phyloP scores from a whole-genome alignment of 1,140 invertebrate species.

The Ceratina japonica region DNA sequence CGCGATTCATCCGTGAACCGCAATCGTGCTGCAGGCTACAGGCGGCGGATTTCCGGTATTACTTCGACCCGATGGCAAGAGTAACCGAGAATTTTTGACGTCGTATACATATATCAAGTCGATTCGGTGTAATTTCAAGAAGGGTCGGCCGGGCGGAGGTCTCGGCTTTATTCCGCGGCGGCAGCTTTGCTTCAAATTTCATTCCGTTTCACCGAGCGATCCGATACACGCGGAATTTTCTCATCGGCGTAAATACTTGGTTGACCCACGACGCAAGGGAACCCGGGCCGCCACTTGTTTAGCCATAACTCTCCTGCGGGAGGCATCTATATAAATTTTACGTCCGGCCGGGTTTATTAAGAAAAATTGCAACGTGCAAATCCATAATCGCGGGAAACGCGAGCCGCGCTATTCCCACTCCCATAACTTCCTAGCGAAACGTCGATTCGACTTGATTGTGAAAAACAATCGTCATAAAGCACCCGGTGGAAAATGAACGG shows the following conservation, averaged over 20 bases:
- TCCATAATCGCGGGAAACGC: conserved; percentile 29
- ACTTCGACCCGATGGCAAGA: conserved; percentile 24
- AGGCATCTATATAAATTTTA: conserved; percentile 48
- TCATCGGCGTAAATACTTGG: conserved; percentile 64
- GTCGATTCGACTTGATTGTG: conserved; percentile 4
- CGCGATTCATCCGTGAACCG: conserved; percentile 1
- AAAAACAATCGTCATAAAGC: conserved; percentile 1
- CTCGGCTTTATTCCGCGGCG: conserved; percentile 33
- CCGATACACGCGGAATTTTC: conserved; percentile 57
- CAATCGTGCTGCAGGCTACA: neutral
- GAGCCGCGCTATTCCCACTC: neutral
- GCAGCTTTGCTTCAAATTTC: conserved; percentile 53
- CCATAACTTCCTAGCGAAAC: conserved; percentile 3
- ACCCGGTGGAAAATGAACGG: neutral
- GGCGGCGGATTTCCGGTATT: conserved; percentile 6
- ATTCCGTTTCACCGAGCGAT: conserved; percentile 46
- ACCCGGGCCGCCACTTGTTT: conserved; percentile 26
- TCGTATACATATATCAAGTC: conserved; percentile 14
- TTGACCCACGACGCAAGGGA: conserved; percentile 19
- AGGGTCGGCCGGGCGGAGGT: neutral
- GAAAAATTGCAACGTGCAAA: conserved; percentile 51
- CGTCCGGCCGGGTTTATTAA: conserved; percentile 45
- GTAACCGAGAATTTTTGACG: conserved; percentile 23
- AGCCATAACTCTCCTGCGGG: conserved; percentile 52
- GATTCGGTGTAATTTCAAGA: conserved; percentile 32